Evolutionary conservation across 1,140 invertebrate genomes (phyloP).

Genomic region (Drosophila ogumai): DNA sequence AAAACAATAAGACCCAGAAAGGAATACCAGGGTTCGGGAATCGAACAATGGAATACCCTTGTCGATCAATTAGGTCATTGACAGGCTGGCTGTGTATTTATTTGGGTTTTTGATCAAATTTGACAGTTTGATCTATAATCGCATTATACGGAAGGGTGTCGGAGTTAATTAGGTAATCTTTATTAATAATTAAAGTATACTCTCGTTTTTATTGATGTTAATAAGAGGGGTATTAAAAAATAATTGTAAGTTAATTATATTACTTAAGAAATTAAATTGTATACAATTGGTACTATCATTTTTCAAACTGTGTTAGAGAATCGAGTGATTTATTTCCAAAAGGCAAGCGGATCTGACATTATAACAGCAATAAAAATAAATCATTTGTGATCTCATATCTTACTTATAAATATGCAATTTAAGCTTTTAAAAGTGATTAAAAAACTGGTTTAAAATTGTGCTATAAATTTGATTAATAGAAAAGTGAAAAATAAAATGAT

Average conservation of each 20-base stretch:
- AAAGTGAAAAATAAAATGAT: not conserved
- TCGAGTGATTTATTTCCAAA: not conserved
- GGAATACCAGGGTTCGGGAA: not conserved
- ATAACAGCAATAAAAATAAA: no score
- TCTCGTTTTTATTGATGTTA: not conserved
- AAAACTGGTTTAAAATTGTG: conserved; percentile 1
- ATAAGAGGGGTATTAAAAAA: not conserved
- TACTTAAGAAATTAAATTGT: not conserved
- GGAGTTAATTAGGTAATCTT: not conserved
- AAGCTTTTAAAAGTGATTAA: not conserved
- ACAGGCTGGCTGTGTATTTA: not conserved
- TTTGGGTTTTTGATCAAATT: not conserved
- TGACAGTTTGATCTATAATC: conserved; percentile 4
- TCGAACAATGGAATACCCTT: conserved; percentile 21
- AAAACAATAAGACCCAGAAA: conserved; percentile 20
- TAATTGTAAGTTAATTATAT: not conserved
- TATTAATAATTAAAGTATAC: not conserved
- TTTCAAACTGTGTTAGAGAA: not conserved
- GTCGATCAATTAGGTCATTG: conserved; percentile 8
- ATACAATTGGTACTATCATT: not conserved
- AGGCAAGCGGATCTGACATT: no score
- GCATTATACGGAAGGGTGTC: conserved; percentile 3
- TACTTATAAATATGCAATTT: conserved; percentile 10
- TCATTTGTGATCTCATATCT: conserved; percentile 6
- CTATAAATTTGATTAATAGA: conserved; percentile 2